Evolutionary conservation across 2,888 invertebrate species (phyloP).

Genomic region (Thera britannica): DNA sequence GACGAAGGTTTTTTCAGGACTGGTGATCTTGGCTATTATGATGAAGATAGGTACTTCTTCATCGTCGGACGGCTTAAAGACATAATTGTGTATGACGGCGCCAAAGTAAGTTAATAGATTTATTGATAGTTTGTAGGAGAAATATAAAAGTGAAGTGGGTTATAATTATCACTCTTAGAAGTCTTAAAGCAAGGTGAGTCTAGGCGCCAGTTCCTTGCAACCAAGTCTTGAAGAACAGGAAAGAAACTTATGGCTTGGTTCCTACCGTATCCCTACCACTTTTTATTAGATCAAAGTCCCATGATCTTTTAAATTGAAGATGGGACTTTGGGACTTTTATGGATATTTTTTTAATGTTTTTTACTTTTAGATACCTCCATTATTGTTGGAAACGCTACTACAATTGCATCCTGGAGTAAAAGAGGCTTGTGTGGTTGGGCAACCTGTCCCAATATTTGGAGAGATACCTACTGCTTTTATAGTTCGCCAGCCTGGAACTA

Average conservation of each 20-base stretch:
- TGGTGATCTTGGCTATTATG: constrained; percentile 68
- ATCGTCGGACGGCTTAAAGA: constrained; percentile 67
- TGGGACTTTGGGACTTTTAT: too few relatives aligned
- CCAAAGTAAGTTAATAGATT: constrained; percentile 50
- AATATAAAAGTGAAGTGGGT: background rate
- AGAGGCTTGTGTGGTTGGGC: constrained; percentile 92
- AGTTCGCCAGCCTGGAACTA: constrained; percentile 83
- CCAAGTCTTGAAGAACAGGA: too few relatives aligned
- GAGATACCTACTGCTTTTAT: constrained; percentile 90
- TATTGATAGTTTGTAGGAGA: background rate
- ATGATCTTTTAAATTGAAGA: too few relatives aligned
- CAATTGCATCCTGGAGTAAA: constrained; percentile 87
- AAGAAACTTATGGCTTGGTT: too few relatives aligned
- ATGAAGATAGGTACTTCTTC: constrained; percentile 64
- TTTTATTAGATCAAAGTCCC: too few relatives aligned
- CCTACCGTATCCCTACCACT: too few relatives aligned
- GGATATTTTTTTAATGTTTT: constrained; percentile 3
- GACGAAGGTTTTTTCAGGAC: constrained; percentile 65
- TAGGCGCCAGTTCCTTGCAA: too few relatives aligned
- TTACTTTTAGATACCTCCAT: constrained; percentile 87
- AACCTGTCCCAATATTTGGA: constrained; percentile 87
- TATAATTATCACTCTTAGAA: too few relatives aligned
- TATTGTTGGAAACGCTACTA: constrained; percentile 92
- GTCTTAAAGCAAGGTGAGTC: too few relatives aligned
- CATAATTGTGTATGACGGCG: constrained; percentile 58